Evolutionary conservation across 2,113 vertebrate genomes (phyloP), one percentile per base, ranked within the genome.

Genomic region (Brachypodius melanocephalos): DNA sequence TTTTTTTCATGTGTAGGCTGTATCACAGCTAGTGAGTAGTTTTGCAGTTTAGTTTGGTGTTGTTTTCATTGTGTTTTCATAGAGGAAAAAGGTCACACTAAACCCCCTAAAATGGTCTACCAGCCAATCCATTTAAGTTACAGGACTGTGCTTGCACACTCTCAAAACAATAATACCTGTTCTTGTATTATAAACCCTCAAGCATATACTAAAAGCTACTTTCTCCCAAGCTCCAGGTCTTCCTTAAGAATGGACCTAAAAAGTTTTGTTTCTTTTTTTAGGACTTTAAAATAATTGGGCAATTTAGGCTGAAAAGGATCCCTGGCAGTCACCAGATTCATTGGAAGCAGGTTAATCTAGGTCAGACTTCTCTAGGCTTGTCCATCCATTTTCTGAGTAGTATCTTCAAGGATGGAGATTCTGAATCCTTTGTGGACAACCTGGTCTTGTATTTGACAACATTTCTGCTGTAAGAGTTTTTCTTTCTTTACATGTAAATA

Each of bases 1-100:
- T 7, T 59, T 40, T 72, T 61, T 57, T 40, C 3, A 13, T 51
- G 8, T 0, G 0, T 38, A 62, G 51, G 8, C 8, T 76, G 2
- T 69, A 45, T 43, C 10, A 38, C 36, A 62, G 9, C 8, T 69
- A 58, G 10, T 1, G 1, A 66, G 51, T 46, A 28, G 10, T 49
- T 77, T 54, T 81, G 13, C 6, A 48, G 9, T 67, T 86, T 51
- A 59, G 19, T 48, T 89, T 89, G 3, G 9, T 68, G 7, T 36
- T 87, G 28, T 48, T 5, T 82, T 49, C 17, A 16, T 12, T 77
- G 16, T 48, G 8, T 85, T 71, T 74, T 71, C 34, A 26, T 43
- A 40, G 20, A 20, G 9, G 7, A 2, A 63, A 82, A 48, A 48
- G 24, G 4, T 2, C 6, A 17, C 31, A 36, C 11, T 14, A 66